phyloP scores from a whole-genome alignment of 2,113 vertebrate genomes.

The Proteles cristata region DNA sequence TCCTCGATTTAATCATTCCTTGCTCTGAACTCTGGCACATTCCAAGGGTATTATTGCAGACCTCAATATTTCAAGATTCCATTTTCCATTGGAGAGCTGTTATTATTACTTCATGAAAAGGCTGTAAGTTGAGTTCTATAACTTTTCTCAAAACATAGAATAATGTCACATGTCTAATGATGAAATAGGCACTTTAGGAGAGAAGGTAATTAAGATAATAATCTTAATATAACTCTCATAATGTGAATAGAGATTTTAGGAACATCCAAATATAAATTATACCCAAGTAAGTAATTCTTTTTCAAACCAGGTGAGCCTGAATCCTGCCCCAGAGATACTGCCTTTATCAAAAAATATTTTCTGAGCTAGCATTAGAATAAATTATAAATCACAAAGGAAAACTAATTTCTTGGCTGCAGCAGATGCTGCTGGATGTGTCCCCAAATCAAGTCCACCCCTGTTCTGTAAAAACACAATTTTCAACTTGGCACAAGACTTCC shows the following conservation, averaged over 20 bases:
- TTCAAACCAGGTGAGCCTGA: background rate
- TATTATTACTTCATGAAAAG: background rate
- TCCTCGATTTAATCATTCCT: background rate
- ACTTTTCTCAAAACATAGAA: background rate
- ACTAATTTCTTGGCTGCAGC: background rate
- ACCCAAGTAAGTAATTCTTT: background rate
- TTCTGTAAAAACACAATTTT: background rate
- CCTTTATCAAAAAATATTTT: constrained; percentile 4
- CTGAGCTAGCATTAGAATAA: background rate
- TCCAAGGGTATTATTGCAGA: background rate
- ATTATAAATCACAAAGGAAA: background rate
- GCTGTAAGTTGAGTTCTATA: background rate
- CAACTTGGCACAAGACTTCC: background rate
- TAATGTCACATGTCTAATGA: background rate
- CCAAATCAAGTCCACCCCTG: background rate
- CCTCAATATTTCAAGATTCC: constrained; percentile 4
- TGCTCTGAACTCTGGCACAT: background rate
- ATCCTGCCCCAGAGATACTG: background rate
- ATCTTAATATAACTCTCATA: background rate
- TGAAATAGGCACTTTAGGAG: background rate
- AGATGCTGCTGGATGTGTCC: background rate
- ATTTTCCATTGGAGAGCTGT: background rate
- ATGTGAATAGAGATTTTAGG: background rate
- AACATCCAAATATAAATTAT: background rate
- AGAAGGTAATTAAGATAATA: background rate